A percentile compares a stretch with the other conserved stretches of the same genome.
Conservation (phyloP, 2,888 invertebrate species). For the Aplocera efformata region DNA sequence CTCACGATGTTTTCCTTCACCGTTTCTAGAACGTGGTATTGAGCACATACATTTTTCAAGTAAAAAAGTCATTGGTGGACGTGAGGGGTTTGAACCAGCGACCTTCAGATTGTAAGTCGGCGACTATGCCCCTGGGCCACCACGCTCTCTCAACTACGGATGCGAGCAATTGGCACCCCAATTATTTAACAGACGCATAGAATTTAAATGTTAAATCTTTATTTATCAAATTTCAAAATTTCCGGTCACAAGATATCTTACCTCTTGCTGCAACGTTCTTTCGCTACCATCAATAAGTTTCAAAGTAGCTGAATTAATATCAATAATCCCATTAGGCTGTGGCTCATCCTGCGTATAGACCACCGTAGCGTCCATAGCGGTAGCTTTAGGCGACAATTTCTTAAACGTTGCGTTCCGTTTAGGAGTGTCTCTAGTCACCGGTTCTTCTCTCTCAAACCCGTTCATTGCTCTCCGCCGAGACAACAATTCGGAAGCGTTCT, state of each 20-base stretch:
- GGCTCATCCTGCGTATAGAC: slow-evolving; percentile 61
- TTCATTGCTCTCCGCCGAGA: slow-evolving; percentile 60
- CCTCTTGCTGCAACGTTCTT: slow-evolving; percentile 49
- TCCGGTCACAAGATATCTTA: slow-evolving; percentile 23
- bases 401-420: slow-evolving; percentile 69
- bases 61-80: no score
- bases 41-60: no score
- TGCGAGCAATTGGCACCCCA: no score
- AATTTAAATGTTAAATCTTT: neutral
- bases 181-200: no score
- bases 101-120: no score
- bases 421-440: slow-evolving; percentile 67
- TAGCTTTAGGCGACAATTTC: slow-evolving; percentile 53
- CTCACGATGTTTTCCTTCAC: no score
- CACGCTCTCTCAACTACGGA: no score
- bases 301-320: slow-evolving; percentile 71
- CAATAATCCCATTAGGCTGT: slow-evolving; percentile 67
- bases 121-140: no score
- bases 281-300: slow-evolving; percentile 61
- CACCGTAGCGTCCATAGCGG: slow-evolving; percentile 58
- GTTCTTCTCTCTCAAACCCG: slow-evolving; percentile 52
- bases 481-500: slow-evolving; percentile 66
- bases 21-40: no score
- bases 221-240: neutral
- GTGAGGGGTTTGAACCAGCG: no score